Conservation (phyloP, 2,888 invertebrate genomes). For the Zygaena filipendulae region DNA sequence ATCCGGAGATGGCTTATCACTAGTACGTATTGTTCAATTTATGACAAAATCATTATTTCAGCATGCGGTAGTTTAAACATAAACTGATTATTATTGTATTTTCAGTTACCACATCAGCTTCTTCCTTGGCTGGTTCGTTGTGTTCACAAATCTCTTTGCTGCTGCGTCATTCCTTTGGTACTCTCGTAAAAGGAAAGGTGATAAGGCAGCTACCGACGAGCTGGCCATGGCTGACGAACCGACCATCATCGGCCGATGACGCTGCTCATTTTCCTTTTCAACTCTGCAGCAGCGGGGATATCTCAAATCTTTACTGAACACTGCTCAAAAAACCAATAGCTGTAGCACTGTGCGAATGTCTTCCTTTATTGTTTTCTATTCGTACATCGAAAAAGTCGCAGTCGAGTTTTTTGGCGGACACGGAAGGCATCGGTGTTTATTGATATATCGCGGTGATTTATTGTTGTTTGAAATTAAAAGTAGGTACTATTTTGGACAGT, state of each 20-base stretch:
- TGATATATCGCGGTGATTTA: no score
- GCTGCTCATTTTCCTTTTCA: constrained; percentile 17
- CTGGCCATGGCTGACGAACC: constrained; percentile 88
- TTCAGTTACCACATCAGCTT: constrained; percentile 77
- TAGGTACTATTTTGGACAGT: no score
- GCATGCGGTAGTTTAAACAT: no score
- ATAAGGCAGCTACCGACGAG: constrained; percentile 84
- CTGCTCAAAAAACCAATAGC: constrained; percentile 64
- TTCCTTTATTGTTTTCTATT: no score
- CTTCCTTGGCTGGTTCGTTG: constrained; percentile 82
- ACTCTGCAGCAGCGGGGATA: background rate
- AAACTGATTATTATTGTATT: no score
- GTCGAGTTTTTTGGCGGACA: no score
- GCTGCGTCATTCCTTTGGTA: constrained; percentile 81
- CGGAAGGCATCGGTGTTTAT: no score
- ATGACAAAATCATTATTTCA: no score
- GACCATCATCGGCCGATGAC: constrained; percentile 79
- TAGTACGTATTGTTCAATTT: constrained; percentile 47
- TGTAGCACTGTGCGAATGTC: constrained; percentile 42
- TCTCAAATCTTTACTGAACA: constrained; percentile 50
- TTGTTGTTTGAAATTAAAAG: no score
- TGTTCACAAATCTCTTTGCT: constrained; percentile 73
- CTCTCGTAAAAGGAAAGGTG: constrained; percentile 86
- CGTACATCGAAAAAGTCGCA: no score
- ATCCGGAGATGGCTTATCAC: constrained; percentile 73